Evolutionary conservation across 2,888 invertebrate genomes (phyloP).

Genomic region (Eudiplozoon nipponicum): DNA sequence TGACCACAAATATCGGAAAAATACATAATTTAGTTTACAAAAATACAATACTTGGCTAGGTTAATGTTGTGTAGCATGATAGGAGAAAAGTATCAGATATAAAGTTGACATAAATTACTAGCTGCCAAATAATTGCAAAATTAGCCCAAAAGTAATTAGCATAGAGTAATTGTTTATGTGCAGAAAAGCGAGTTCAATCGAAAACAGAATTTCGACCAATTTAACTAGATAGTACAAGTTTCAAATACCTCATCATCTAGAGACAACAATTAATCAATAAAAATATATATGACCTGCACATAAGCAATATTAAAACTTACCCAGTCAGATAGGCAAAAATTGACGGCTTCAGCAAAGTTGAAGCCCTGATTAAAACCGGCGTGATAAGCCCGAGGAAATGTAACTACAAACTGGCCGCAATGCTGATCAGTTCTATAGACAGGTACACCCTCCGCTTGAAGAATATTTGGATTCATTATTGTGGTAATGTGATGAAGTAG

Average conservation of each 20-base stretch:
- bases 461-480: slow-evolving; percentile 79
- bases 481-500: slow-evolving; percentile 83
- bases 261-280: too few relatives aligned
- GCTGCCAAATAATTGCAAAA: too few relatives aligned
- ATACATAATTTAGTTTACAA: too few relatives aligned
- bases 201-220: neutral
- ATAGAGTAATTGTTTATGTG: too few relatives aligned
- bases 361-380: slow-evolving; percentile 97
- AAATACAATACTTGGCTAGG: too few relatives aligned
- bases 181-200: neutral
- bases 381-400: slow-evolving; percentile 95
- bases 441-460: slow-evolving; percentile 44
- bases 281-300: too few relatives aligned
- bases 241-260: too few relatives aligned
- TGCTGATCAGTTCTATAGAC: slow-evolving; percentile 52
- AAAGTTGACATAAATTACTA: too few relatives aligned
- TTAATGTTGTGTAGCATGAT: too few relatives aligned
- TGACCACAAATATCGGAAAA: too few relatives aligned
- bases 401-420: slow-evolving; percentile 89
- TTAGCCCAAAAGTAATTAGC: too few relatives aligned
- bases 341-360: slow-evolving; percentile 95
- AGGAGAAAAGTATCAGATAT: too few relatives aligned
- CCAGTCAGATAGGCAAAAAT: slow-evolving; percentile 97
- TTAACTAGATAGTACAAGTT: neutral
- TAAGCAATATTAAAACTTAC: slow-evolving; percentile 28